Evolutionary conservation across 1,140 invertebrate species (phyloP).

Genomic region (Drosophila sturtevanti): DNA sequence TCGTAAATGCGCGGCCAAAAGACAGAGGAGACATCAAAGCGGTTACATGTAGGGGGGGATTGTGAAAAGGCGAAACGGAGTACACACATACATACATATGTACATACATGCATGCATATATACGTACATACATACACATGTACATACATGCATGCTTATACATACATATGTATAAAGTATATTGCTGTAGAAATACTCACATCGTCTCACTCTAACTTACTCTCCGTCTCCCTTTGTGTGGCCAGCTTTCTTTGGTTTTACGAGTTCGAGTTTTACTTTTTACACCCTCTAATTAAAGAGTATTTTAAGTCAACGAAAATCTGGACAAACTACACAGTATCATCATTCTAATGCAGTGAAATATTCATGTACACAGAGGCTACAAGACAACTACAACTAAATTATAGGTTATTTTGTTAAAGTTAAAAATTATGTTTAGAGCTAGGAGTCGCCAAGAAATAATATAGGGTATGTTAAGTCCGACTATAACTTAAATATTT

Average conservation of each 20-base stretch:
- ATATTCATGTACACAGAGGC: too few species aligned
- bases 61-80: neutral
- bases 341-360: too few species aligned
- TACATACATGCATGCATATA: too few species aligned
- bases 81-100: neutral
- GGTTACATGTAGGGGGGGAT: neutral
- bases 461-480: neutral
- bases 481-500: neutral
- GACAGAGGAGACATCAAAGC: constrained; percentile 34
- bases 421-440: too few species aligned
- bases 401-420: too few species aligned
- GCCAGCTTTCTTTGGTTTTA: constrained; percentile 40
- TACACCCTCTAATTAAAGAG: neutral
- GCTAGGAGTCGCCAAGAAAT: neutral
- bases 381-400: too few species aligned
- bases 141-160: neutral
- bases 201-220: neutral
- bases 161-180: neutral
- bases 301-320: neutral
- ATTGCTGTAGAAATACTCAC: neutral
- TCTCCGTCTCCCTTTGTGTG: neutral
- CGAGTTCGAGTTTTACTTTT: constrained; percentile 12
- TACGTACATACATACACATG: neutral
- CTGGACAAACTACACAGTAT: too few species aligned
- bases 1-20: constrained; percentile 41